Percentiles rank a stretch among this genome's conserved stretches.
Conservation (phyloP, 1,140 invertebrate genomes). For the Eupeodes corollae region DNA sequence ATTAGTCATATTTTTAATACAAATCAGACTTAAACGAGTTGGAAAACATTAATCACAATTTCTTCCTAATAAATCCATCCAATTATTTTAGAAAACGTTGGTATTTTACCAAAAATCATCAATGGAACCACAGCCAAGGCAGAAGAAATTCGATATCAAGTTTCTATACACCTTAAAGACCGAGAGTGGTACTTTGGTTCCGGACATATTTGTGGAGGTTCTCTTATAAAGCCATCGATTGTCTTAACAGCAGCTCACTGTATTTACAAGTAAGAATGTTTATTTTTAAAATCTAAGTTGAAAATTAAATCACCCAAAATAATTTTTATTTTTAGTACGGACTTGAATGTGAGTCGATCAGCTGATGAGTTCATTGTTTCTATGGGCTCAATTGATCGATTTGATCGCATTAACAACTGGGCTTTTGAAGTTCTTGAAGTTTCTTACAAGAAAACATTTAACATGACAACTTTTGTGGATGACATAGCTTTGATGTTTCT, state of each 20-base stretch:
- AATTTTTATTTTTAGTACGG: neutral
- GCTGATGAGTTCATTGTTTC: constrained; percentile 20
- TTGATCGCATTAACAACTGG: constrained; percentile 8
- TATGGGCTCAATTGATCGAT: constrained; percentile 17
- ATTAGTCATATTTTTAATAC: too few relatives aligned
- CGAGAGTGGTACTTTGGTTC: constrained; percentile 15
- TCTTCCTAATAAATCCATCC: too few relatives aligned
- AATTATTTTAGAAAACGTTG: neutral
- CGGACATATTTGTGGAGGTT: constrained; percentile 47
- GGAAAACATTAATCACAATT: too few relatives aligned
- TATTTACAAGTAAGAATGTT: constrained; percentile 15
- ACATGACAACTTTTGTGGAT: constrained; percentile 9
- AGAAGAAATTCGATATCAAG: constrained; percentile 14
- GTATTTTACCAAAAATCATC: constrained; percentile 15
- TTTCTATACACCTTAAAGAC: constrained; percentile 18
- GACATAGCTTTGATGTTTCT: constrained; percentile 23
- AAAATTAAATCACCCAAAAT: neutral
- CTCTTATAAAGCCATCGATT: constrained; percentile 42
- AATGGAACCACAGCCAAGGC: constrained; percentile 14
- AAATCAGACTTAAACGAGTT: too few relatives aligned
- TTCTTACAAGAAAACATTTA: constrained; percentile 10
- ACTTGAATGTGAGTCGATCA: constrained; percentile 7
- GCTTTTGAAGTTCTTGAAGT: constrained; percentile 19
- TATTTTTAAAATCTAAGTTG: neutral
- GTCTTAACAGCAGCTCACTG: constrained; percentile 62